Evolutionary conservation across 2,797 vertebrate genomes (phyloP), one percentile per base, ranked within the genome.

Genomic region (Menidia menidia): DNA sequence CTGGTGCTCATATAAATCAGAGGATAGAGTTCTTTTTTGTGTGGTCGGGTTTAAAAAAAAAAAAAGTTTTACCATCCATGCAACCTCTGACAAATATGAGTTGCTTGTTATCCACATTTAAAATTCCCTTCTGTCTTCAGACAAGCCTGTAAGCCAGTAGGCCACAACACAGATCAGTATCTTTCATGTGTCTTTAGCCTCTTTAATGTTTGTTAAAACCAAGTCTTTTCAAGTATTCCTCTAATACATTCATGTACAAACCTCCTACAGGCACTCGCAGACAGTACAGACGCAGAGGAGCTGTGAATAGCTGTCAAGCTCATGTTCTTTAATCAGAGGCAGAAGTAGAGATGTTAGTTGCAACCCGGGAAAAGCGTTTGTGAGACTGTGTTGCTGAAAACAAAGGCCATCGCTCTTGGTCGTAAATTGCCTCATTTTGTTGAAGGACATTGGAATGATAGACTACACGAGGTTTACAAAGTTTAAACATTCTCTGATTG

Each of bases 311-410:
- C 70, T 60, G 63, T 35, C 5, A 41, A 60, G 44, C 53, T 80
- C 73, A 35, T 41, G 65, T 77, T 80, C 73, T 84, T 55, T 92
- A 89, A 92, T 89, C 82, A 90, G 64, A 78, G 81, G 76, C 85
- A 90, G 76, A 68, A 80, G 74, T 66, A 43, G 77, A 64, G 74
- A 87, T 43, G 60, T 75, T 47, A 71, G 74, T 5, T 41, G 63
- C 53, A 68, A 64, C 80, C 55, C 41, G 15, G 64, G 15, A 51
- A 18, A 35, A 30, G 68, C 61, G 52, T 45, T 52, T 4, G 41
- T 43, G 74, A 73, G 45, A 14, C 59, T 50, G 47, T 78, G 63
- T 16, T 63, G 42, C 3, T 59, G 7, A 73, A 10, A 73, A 52
- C 60, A 35, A 16, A n/a, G 39, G 41, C 58, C 58, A 66, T 43